Base-by-base conservation (phyloP, 2,888 invertebrate species). In the Drosophila multiciliata region DNA sequence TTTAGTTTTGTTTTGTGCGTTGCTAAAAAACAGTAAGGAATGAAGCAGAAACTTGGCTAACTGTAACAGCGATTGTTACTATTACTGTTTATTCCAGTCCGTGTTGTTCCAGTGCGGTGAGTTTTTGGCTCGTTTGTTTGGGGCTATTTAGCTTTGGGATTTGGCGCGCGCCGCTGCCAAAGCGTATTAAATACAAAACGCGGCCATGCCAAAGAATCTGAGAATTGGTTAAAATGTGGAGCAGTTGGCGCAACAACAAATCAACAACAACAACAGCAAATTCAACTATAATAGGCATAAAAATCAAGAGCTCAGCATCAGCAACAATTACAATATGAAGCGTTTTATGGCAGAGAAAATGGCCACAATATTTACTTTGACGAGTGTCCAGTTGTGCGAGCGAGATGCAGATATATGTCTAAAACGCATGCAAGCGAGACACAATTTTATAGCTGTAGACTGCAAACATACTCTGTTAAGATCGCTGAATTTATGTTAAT, bases 101-200 rank as follows among this genome's bases (percentile, higher is more conserved):
- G 62, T 78, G 35, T 71, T 59, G 81, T 83, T 85, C 90, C 88
- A 89, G 73, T 86, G 85, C 78, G 88, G 78, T 85, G 85, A 78
- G 71, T 82, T 87, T 71, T 85, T 71, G 70, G 80, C 78, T 85
- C 83, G 88, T 87, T 85, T 88, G 88, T 83, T 83, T 86, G 70
- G 74, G 81, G 86, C 83, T 77, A 77, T 86, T 83, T 85, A 80
- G 70, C 65, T 80, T 80, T 62, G 66, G 73, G 83, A 79, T 87
- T 83, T 87, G 81, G 89, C 89, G 84, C 84, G 88, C 79, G 82
- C 73, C 26, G 38, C 26, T 55, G 55, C 55, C 55, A 55, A 55
- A 73, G 52, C 72, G 62, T 58, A 76, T 80, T 74, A 79, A 9
- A 72, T 73, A 69, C 75, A 83, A 74, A 75, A 72, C 73, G 69